Evolutionary conservation across 2,888 invertebrate genomes (phyloP).

Genomic region (Pachycephus smyrnensis): DNA sequence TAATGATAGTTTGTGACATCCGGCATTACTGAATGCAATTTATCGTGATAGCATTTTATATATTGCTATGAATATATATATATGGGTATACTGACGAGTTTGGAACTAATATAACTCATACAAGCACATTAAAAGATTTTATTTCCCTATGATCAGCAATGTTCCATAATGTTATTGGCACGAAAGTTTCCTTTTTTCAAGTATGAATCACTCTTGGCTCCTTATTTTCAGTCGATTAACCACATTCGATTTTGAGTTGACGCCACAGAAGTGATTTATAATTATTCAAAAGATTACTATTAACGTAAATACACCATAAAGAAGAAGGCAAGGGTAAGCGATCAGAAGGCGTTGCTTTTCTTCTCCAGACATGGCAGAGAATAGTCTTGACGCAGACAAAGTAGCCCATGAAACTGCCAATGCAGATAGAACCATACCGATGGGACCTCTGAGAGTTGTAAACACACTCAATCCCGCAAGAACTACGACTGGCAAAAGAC

Average conservation of each 20-base stretch:
- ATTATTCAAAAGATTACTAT: slow-evolving; percentile 85
- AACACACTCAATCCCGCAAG: slow-evolving; percentile 84
- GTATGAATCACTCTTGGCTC: background rate
- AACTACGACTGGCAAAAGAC: slow-evolving; percentile 91
- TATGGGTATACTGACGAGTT: background rate
- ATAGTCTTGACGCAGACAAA: slow-evolving; percentile 90
- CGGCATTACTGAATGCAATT: background rate
- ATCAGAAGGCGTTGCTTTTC: slow-evolving; percentile 86
- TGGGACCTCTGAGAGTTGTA: slow-evolving; percentile 78
- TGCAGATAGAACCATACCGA: slow-evolving; percentile 77
- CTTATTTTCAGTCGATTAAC: background rate
- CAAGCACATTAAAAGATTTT: background rate
- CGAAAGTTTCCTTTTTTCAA: background rate
- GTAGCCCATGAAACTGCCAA: slow-evolving; percentile 89
- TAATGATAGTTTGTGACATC: background rate
- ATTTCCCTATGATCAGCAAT: background rate
- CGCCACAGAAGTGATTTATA: background rate
- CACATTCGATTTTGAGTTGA: background rate
- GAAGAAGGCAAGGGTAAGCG: slow-evolving; percentile 92
- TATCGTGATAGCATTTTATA: background rate
- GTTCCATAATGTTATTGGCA: background rate
- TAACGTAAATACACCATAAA: slow-evolving; percentile 93
- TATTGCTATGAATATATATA: background rate
- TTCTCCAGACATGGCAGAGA: slow-evolving; percentile 91
- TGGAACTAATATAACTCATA: background rate